Conservation (phyloP, 2,797 vertebrate genomes). For the Cryptoprocta ferox region DNA sequence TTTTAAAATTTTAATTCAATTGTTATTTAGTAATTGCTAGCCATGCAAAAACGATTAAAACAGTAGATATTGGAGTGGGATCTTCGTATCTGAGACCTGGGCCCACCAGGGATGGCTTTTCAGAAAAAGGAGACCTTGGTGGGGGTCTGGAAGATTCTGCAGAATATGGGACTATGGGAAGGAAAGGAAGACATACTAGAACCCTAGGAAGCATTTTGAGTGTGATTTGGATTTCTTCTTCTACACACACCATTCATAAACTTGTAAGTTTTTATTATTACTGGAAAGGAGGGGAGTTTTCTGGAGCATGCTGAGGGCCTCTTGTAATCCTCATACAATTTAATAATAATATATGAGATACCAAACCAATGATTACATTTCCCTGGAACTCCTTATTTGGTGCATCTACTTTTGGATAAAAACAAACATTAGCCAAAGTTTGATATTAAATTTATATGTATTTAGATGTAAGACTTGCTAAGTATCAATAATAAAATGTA, state of each 20-base stretch:
- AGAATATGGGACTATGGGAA: background rate
- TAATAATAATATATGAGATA: constrained; percentile 20
- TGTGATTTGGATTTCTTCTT: constrained; percentile 38
- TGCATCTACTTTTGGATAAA: background rate
- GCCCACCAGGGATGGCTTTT: background rate
- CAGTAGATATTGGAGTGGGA: background rate
- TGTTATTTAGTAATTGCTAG: background rate
- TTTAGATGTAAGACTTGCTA: background rate
- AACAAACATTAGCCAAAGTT: constrained; percentile 11
- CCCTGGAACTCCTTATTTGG: background rate
- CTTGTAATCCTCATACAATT: background rate
- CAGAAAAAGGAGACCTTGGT: background rate
- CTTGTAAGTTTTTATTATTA: constrained; percentile 10
- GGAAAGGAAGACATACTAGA: background rate
- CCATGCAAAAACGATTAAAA: background rate
- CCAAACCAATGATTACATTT: background rate
- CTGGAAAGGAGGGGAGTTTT: constrained; percentile 13
- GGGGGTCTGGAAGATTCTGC: background rate
- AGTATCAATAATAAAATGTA: constrained; percentile 10
- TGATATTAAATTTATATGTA: background rate
- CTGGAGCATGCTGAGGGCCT: background rate
- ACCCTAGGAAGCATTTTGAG: background rate
- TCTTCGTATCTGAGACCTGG: background rate
- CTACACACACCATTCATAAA: background rate
- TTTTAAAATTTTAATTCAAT: constrained; percentile 14